Evolutionary conservation across 2,113 vertebrate genomes (phyloP).

Genomic region (Athene cunicularia): DNA sequence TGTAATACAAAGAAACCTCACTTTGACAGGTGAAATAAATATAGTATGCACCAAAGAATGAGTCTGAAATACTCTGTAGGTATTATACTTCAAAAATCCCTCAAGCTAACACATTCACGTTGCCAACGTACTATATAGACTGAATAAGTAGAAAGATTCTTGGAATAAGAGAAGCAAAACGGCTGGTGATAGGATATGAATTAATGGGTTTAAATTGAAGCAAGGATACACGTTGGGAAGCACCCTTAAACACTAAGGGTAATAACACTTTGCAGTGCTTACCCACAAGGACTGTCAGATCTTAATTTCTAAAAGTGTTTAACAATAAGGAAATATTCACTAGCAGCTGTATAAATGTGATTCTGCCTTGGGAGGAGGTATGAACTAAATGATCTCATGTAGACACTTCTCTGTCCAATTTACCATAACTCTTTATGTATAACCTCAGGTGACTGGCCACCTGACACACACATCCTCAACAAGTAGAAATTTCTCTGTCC

Average conservation of each 20-base stretch:
- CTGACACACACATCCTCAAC: not conserved
- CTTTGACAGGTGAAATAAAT: not conserved
- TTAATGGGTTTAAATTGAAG: not conserved
- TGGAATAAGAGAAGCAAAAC: not conserved
- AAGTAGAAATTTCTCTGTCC: not conserved
- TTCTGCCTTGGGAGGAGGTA: not conserved
- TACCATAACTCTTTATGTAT: not conserved
- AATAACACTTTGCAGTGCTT: not conserved
- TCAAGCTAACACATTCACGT: not conserved
- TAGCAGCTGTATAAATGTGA: not conserved
- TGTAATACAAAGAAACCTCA: not conserved
- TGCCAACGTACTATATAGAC: not conserved
- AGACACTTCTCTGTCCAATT: not conserved
- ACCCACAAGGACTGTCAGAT: not conserved
- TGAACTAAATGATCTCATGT: not conserved
- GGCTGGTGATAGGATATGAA: not conserved
- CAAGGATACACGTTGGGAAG: not conserved
- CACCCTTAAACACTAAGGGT: not conserved
- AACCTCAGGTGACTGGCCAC: not conserved
- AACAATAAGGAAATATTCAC: not conserved
- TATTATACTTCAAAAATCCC: not conserved
- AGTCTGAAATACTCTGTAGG: not conserved
- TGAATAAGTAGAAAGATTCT: not conserved
- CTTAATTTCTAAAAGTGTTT: not conserved
- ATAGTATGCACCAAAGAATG: not conserved